Evolutionary conservation across 2,888 invertebrate species (phyloP), one percentile per base, ranked within the genome.

Genomic region (Cheilosia grossa): DNA sequence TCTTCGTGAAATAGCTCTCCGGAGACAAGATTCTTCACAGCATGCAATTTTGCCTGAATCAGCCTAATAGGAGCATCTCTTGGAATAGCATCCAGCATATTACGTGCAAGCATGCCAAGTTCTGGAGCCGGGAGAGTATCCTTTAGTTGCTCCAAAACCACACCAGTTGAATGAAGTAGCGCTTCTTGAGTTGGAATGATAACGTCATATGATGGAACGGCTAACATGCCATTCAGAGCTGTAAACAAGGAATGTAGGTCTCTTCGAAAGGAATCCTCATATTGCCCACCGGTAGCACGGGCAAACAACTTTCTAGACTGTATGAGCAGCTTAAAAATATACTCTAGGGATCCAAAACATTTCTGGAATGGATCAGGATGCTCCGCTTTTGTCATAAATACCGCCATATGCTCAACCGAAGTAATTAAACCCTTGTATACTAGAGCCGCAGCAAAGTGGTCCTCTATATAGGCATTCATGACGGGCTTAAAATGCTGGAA

Each of bases 401-500:
- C 97, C 0, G 97, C 97, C 92, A 97, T 96, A 90, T 98, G 97
- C 88, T 97, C 96, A 1, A 98, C 97, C 87, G 98, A 98, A 13
- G 96, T 96, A 58, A 98, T 93, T 0, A 98, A 93, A 0, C 98
- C 98, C 90, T 97, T 98, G 92, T 98, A 98, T 19, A 98, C 98
- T 15, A 98, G 93, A 0, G 98, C 97, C 1, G 98, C 98, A 0
- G 98, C 97, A 92, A 99, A 98, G 91, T 98, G 98, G 87, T 97
- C 96, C 88, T 96, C 96, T 67, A 98, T 98, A 90, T 99, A 99
- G 1, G 97, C 97, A 89, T 98, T 98, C 91, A 98, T 95, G 0
- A 98, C 98, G 0, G 98, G 97, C 88, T 97, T 96, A 92, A 98
- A 98, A 90, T 98, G 98, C 90, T 98, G 97, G 92, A 98, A 98